Conservation (phyloP, 1,140 invertebrate species). For the Himalopsyche phryganea region DNA sequence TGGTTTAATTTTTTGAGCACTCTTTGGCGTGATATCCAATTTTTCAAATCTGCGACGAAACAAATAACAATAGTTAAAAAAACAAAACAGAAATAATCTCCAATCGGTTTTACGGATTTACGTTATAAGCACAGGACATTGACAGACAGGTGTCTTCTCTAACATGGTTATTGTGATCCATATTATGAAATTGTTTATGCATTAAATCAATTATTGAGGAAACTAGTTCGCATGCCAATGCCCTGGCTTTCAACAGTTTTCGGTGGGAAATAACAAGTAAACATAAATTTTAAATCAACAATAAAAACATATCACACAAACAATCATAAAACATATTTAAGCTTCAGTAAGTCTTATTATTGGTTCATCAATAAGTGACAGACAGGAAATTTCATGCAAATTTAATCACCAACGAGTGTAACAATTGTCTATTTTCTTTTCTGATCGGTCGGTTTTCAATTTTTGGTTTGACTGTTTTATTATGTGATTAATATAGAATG, state of each 20-base stretch:
- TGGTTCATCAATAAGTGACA: background rate
- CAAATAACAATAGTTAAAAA: constrained; percentile 38
- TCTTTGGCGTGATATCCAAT: constrained; percentile 98
- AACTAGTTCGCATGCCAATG: constrained; percentile 66
- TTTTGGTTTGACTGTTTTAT: too few relatives aligned
- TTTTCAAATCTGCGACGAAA: constrained; percentile 88
- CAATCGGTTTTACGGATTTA: constrained; percentile 9
- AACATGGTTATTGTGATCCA: constrained; percentile 2
- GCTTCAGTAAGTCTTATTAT: background rate
- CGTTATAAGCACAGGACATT: constrained; percentile 63
- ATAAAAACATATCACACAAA: constrained; percentile 39
- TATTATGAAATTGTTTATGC: constrained; percentile 6
- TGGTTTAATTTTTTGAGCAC: constrained; percentile 98
- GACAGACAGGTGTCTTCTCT: constrained; percentile 52
- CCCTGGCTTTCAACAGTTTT: constrained; percentile 63
- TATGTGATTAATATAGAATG: constrained; percentile 5
- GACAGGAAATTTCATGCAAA: constrained; percentile 24
- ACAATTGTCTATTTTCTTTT: background rate
- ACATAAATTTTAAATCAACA: constrained; percentile 47
- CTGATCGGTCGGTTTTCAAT: too few relatives aligned
- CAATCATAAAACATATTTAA: constrained; percentile 7
- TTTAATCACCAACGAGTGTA: constrained; percentile 13
- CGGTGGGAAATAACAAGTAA: constrained; percentile 17
- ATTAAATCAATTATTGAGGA: constrained; percentile 15
- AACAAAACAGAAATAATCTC: constrained; percentile 7